Evolutionary conservation across 2,113 vertebrate species (phyloP).

Genomic region (Myocastor coypus): DNA sequence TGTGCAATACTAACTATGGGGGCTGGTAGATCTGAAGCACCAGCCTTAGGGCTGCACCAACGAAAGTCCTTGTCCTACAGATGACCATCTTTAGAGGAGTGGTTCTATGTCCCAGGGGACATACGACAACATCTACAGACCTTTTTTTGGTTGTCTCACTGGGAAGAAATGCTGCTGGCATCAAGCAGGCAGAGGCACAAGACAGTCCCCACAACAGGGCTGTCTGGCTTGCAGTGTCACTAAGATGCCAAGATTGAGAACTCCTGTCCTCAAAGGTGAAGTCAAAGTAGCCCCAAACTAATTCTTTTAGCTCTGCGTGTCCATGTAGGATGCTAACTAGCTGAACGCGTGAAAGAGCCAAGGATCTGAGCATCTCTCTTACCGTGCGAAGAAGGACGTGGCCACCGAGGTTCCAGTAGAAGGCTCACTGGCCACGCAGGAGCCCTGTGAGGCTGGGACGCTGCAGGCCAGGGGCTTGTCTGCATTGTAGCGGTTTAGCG

Average conservation of each 20-base stretch:
- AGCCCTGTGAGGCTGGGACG: conserved; percentile 86
- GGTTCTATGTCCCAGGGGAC: neutral
- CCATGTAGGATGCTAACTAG: accelerated
- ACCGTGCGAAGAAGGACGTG: conserved; percentile 98
- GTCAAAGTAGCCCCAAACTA: neutral
- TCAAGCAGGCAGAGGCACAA: neutral
- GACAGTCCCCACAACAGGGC: accelerated
- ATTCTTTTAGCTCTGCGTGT: neutral
- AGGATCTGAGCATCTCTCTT: conserved; percentile 81
- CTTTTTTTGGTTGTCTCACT: neutral
- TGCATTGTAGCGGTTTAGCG: conserved; percentile 93
- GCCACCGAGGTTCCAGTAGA: conserved; percentile 93
- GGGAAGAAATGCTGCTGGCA: accelerated
- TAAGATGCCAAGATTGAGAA: accelerated
- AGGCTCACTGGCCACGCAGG: conserved; percentile 86
- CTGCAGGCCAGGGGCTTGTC: conserved; percentile 91
- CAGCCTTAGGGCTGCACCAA: neutral
- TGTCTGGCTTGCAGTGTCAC: too few relatives aligned
- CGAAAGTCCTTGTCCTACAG: accelerated
- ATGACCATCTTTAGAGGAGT: neutral
- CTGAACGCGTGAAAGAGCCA: neutral
- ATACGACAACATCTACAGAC: neutral
- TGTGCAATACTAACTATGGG: too few relatives aligned
- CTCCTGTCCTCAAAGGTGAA: neutral
- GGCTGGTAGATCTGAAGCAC: neutral